A percentile compares a stretch with the other conserved stretches of the same genome.
These are phyloP conservation scores for Pseudocheirus occidentalis DNA, from an alignment of 2,797 vertebrate species.

Conservation along the genomic window DNA sequence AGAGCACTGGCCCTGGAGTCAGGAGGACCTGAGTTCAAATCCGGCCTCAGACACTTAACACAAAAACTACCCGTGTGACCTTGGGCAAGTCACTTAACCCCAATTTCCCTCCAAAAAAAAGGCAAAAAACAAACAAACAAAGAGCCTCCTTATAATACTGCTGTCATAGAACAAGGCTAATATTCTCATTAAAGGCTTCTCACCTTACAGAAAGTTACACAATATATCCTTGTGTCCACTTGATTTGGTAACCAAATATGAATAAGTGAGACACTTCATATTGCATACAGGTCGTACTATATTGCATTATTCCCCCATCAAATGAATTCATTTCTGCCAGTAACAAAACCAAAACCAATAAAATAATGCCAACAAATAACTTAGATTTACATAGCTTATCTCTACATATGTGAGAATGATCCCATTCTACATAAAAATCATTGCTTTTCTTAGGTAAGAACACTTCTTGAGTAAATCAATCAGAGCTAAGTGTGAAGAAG, in stretches of 20 bases:
- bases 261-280: neutral
- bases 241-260: neutral
- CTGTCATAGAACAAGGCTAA: neutral
- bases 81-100: no score
- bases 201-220: neutral
- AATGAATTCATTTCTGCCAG: slow-evolving; percentile 14
- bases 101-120: no score
- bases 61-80: no score
- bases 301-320: neutral
- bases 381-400: neutral
- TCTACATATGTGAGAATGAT: no score
- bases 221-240: neutral
- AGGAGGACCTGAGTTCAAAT: no score
- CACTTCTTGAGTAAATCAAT: neutral
- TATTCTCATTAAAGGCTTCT: neutral
- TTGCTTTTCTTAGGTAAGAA: neutral
- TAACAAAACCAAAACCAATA: slow-evolving; percentile 37
- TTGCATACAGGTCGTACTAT: neutral
- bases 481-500: neutral
- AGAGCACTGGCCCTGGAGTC: no score
- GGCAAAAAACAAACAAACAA: no score
- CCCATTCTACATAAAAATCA: neutral
- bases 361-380: neutral
- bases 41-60: no score
- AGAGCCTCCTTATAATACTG: neutral